Conservation (phyloP, 64 coral and sea anemone genomes). For the Pachyseris speciosa region DNA sequence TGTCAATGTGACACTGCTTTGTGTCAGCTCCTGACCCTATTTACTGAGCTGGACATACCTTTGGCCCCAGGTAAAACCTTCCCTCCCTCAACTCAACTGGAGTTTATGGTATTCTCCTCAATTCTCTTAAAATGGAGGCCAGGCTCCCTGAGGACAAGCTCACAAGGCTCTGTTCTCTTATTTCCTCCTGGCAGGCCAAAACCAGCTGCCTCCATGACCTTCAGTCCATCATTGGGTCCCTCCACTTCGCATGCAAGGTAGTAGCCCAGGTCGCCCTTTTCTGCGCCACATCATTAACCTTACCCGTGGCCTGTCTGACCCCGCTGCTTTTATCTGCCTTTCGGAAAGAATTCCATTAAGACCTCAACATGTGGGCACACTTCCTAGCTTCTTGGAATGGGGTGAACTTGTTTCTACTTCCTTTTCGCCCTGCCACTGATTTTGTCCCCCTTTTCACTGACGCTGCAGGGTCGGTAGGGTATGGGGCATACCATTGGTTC, state of each 20-base stretch:
- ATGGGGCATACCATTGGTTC: not conserved
- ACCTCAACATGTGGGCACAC: slow-evolving; percentile 35
- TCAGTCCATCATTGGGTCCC: slow-evolving; percentile 37
- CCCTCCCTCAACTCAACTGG: not conserved
- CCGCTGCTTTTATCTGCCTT: not conserved
- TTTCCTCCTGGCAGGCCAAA: not conserved
- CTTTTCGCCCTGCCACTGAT: not conserved
- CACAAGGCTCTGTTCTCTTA: not conserved
- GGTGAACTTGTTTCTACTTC: not conserved
- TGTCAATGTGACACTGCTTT: not conserved
- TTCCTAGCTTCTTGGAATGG: slow-evolving; percentile 12
- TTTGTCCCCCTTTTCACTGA: not conserved
- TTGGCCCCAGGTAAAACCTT: not conserved
- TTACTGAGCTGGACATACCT: not conserved
- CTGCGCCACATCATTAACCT: slow-evolving; percentile 28
- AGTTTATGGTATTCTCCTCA: slow-evolving; percentile 58
- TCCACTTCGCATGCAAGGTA: slow-evolving; percentile 32
- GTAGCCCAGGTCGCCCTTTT: slow-evolving; percentile 14
- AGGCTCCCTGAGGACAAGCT: slow-evolving; percentile 23
- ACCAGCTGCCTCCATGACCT: not conserved
- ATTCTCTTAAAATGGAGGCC: slow-evolving; percentile 12
- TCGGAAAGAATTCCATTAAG: not conserved
- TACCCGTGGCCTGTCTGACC: not conserved
- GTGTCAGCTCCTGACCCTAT: not conserved
- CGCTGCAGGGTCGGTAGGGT: slow-evolving; percentile 20